Evolutionary conservation across 2,797 vertebrate species (phyloP).

Genomic region (Podarcis lilfordi): DNA sequence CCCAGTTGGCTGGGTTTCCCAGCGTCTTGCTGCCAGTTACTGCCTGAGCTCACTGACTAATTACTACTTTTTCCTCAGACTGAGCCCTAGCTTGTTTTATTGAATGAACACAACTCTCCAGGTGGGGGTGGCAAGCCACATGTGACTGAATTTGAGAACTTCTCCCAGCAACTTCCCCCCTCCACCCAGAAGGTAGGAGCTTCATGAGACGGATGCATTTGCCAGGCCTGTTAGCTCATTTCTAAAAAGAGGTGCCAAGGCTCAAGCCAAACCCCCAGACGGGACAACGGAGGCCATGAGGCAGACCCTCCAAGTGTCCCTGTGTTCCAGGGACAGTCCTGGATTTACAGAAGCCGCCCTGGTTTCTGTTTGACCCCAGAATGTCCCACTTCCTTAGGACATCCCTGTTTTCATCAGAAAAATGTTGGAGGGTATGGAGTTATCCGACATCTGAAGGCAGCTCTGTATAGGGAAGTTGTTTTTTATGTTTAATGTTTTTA

Average conservation of each 20-base stretch:
- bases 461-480: too few relatives aligned
- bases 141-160: conserved; percentile 21
- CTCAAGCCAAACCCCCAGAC: too few relatives aligned
- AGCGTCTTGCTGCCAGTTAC: background rate
- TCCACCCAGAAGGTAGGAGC: background rate
- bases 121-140: background rate
- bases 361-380: too few relatives aligned
- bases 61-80: conserved; percentile 48
- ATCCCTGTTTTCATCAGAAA: too few relatives aligned
- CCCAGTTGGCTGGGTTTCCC: background rate
- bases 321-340: too few relatives aligned
- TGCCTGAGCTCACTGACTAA: conserved; percentile 12
- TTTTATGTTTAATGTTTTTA: too few relatives aligned
- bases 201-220: background rate
- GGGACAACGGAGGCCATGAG: too few relatives aligned
- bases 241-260: background rate
- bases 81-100: conserved; percentile 53
- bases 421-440: too few relatives aligned
- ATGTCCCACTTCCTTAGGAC: too few relatives aligned
- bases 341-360: too few relatives aligned
- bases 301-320: too few relatives aligned
- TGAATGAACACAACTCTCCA: background rate
- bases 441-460: too few relatives aligned
- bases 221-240: background rate
- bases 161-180: background rate